Evolutionary conservation across 2,797 vertebrate genomes (phyloP).

Genomic region (Intellagama lesueurii): DNA sequence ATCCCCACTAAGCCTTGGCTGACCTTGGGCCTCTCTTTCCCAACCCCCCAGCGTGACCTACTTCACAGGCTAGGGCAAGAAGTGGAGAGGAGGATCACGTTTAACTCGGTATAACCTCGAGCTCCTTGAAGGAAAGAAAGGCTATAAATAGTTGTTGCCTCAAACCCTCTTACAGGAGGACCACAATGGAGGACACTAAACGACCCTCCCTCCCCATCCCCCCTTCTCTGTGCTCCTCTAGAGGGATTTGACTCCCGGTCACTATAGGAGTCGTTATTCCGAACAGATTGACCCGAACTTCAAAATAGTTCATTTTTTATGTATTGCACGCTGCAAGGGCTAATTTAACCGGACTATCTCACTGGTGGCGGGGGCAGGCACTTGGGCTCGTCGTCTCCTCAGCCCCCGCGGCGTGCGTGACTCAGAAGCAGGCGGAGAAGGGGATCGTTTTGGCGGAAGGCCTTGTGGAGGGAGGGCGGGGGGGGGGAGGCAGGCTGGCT

Average conservation of each 20-base stretch:
- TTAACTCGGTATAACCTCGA: too few relatives aligned
- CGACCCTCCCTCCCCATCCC: not conserved
- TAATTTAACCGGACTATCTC: not conserved
- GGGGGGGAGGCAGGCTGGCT: not conserved
- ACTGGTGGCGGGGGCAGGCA: conserved; percentile 8
- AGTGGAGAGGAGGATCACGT: not conserved
- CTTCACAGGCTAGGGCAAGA: not conserved
- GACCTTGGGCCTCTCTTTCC: not conserved
- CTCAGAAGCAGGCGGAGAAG: conserved; percentile 15
- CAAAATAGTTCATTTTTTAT: not conserved
- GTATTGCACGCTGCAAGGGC: not conserved
- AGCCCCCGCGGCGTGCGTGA: not conserved
- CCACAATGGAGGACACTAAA: not conserved
- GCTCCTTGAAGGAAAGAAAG: not conserved
- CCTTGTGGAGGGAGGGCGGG: too few relatives aligned
- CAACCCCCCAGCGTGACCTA: not conserved
- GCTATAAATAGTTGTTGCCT: not conserved
- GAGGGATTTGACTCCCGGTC: not conserved
- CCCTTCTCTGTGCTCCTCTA: not conserved
- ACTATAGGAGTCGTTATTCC: not conserved
- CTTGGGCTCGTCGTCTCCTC: conserved; percentile 13
- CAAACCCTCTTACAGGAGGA: not conserved
- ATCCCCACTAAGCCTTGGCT: not conserved
- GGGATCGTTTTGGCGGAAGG: not conserved
- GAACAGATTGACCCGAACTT: not conserved